Evolutionary conservation across 2,888 invertebrate species (phyloP), one percentile per base, ranked within the genome.

Genomic region (Thecophora atra): DNA sequence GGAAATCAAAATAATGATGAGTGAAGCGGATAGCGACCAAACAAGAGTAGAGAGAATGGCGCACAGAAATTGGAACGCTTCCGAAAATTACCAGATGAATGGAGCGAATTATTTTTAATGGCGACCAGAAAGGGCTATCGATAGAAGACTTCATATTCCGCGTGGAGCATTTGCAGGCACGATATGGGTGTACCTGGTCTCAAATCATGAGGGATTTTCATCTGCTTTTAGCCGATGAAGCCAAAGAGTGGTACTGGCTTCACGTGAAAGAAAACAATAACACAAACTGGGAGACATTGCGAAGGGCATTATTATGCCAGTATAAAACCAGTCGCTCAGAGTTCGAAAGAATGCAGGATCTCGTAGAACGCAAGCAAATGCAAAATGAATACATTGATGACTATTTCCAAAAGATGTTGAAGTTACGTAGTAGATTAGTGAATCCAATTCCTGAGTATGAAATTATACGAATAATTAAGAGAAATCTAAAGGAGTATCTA

Each of bases 391-490:
- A 51, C 0, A 51, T 28, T 28, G 66, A 66, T 6, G 13, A 30
- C 15, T 62, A 54, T 54, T 67, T 65, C 26, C 58, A 65, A 13
- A 44, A 52, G 0, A 72, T 72, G 19, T 54, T 21, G 15, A 68
- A 63, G 21, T 15, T 72, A 2, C 24, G 72, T 21, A 15, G 64
- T 6, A n/a, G n/a, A n/a, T 58, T 68, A 5, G n/a, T 30, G 30
- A 30, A 28, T 11, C 64, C 69, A 6, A 5, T 69, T 15, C 52
- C 64, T 0, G 72, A 72, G 21, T 11, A 44, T 1, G 68, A 72
- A 44, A 62, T 69, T 11, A 63, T 72, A 0, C 24, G 47, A 21
- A 72, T 72, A 3, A 42, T 72, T 11, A 72, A 72, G 26, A 17
- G 69, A 26, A 72, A 72, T 13, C 7, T 72, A 13, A 42, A 37